Conservation (phyloP, 2,888 invertebrate species). For the Cactoblastis cactorum region DNA sequence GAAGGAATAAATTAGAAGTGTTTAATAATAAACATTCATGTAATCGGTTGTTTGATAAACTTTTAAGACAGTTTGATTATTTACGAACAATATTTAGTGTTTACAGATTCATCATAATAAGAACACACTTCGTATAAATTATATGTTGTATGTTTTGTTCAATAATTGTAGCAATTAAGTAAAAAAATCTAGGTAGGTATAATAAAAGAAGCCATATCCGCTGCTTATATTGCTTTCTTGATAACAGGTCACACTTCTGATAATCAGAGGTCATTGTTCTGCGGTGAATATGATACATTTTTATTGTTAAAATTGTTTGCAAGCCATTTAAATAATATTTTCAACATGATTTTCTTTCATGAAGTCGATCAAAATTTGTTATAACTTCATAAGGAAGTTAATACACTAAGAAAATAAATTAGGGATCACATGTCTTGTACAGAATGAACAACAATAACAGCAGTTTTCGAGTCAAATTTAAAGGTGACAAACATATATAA, state of each 20-base stretch:
- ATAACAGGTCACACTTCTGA: conserved; percentile 13
- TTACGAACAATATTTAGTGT: too few species aligned
- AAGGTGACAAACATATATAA: too few species aligned
- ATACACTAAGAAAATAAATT: too few species aligned
- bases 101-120: too few species aligned
- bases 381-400: neutral
- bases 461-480: too few species aligned
- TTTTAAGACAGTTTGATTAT: too few species aligned
- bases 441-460: too few species aligned
- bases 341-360: neutral
- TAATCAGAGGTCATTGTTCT: conserved; percentile 7
- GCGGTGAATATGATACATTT: neutral
- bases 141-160: neutral
- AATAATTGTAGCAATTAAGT: conserved; percentile 1
- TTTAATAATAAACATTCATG: too few species aligned
- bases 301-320: neutral
- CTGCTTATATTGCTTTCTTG: neutral
- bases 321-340: neutral
- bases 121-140: too few species aligned
- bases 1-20: too few species aligned
- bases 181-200: conserved; percentile 4
- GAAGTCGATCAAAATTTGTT: neutral
- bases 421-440: too few species aligned
- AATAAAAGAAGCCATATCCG: conserved; percentile 1
- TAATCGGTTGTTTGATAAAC: too few species aligned